Evolutionary conservation across 2,113 vertebrate species (phyloP), one percentile per base, ranked within the genome.

Genomic region (Asarcornis scutulata): DNA sequence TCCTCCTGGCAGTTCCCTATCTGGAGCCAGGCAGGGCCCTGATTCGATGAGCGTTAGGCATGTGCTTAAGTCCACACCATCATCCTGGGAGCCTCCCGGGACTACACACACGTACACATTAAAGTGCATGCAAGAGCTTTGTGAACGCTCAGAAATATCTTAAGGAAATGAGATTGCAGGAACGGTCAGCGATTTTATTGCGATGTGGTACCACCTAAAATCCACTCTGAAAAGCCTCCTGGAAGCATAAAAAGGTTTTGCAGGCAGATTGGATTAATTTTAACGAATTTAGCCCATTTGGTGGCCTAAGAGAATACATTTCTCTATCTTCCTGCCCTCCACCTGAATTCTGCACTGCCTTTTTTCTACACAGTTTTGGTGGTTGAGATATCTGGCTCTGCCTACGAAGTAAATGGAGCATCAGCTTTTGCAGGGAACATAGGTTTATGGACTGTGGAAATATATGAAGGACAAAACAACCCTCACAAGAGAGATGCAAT

Each of bases 1-100:
- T 95, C 83, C 83, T 88, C 73, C 80, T 86, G 62, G 86, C 88
- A 95, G 73, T 38, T 69, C 93, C 56, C 56, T 93, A 1, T 91
- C 48, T 53, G 60, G 62, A 93, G 77, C 80, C 74, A 91, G 78
- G 87, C 60, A 83, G 78, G 68, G 62, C 36, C 83, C 11, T 2
- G 2, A 1, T 46, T 67, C 5, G 14, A 29, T 6, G 13, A 34
- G 56, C 46, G n/a, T 27, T 6, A 62, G 38, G 25, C 29, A 15
- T 0, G 26, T 25, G 46, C 42, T 67, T 15, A 55, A 32, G 55
- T 34, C 42, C 69, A 15, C 29, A 48, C 17, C 69, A 32, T 18
- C 56, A 50, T 38, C 31, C 38, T 27, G n/a, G 46, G 64, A 64
- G 14, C 7, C 80, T 29, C 3, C 8, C 8, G 9, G 9, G 46